Percentiles rank a stretch among this genome's conserved stretches.
Evolutionary conservation across 2,797 vertebrate species (phyloP).

Genomic region (Syngnathus rostellatus): DNA sequence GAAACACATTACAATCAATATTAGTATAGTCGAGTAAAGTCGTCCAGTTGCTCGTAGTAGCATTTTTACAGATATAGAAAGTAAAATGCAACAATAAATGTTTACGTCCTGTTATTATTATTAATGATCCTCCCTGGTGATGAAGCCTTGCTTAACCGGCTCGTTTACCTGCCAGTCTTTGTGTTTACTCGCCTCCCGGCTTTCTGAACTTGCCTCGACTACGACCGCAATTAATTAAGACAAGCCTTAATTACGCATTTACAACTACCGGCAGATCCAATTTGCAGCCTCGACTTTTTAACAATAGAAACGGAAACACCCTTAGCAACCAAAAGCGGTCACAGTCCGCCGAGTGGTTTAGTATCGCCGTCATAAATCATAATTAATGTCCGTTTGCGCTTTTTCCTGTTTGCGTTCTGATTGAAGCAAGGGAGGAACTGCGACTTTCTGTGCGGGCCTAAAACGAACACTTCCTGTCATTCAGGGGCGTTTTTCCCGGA

Average conservation of each 20-base stretch:
- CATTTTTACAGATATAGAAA: too few species aligned
- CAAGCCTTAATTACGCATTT: background rate
- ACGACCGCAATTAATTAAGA: background rate
- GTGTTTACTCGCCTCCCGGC: too few species aligned
- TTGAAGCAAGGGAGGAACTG: slow-evolving; percentile 34
- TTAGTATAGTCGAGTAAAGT: too few species aligned
- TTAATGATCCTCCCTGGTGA: too few species aligned
- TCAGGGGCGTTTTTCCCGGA: slow-evolving; percentile 84
- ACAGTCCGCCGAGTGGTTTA: background rate
- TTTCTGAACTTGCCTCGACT: too few species aligned
- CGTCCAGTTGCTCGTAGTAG: too few species aligned
- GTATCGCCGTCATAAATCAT: background rate
- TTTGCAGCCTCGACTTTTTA: slow-evolving; percentile 20
- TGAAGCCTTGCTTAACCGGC: too few species aligned
- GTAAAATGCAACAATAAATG: too few species aligned
- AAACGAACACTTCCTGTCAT: slow-evolving; percentile 97
- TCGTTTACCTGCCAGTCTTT: too few species aligned
- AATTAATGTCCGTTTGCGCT: slow-evolving; percentile 7
- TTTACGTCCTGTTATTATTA: too few species aligned
- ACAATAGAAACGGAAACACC: slow-evolving; percentile 13
- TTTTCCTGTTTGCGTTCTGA: slow-evolving; percentile 62
- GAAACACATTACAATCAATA: too few species aligned
- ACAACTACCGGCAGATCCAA: slow-evolving; percentile 7
- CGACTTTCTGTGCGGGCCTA: slow-evolving; percentile 59
- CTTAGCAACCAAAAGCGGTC: slow-evolving; percentile 11